A percentile compares a stretch with the other conserved stretches of the same genome.
Conservation (phyloP, 2,113 vertebrate species). For the Menura novaehollandiae region DNA sequence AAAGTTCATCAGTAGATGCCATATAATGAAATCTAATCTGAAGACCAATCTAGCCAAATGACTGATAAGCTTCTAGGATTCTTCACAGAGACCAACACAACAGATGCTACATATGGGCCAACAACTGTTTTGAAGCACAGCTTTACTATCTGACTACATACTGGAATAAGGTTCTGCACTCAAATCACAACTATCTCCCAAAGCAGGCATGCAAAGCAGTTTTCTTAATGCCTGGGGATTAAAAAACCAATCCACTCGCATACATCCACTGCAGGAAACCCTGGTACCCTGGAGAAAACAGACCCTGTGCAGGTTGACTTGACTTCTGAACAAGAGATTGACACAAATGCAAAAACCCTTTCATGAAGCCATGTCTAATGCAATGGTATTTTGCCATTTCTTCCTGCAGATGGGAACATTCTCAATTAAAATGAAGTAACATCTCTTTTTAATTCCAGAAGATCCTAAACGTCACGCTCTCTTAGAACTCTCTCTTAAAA, state of each 20-base stretch:
- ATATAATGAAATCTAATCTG: neutral
- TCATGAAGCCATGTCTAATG: neutral
- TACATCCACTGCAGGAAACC: neutral
- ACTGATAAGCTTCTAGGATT: neutral
- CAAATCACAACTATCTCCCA: neutral
- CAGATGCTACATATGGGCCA: neutral
- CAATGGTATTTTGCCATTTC: neutral
- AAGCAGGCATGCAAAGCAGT: neutral
- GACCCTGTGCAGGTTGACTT: neutral
- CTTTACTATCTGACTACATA: neutral
- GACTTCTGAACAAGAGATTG: neutral
- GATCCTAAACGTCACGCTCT: neutral
- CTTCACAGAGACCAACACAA: neutral
- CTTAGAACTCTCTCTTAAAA: neutral
- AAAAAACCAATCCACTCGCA: neutral
- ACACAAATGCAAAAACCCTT: neutral
- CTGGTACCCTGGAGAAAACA: neutral
- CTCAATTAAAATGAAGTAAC: neutral
- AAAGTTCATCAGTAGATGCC: neutral
- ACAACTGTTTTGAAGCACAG: neutral
- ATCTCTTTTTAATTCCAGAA: neutral
- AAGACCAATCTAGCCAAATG: neutral
- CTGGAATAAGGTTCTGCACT: neutral
- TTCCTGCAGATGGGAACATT: neutral
- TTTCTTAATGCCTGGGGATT: neutral